Percentiles rank a stretch among this genome's conserved stretches.
phyloP scores from a whole-genome alignment of 2,113 vertebrate species.

The Accipiter cooperii region DNA sequence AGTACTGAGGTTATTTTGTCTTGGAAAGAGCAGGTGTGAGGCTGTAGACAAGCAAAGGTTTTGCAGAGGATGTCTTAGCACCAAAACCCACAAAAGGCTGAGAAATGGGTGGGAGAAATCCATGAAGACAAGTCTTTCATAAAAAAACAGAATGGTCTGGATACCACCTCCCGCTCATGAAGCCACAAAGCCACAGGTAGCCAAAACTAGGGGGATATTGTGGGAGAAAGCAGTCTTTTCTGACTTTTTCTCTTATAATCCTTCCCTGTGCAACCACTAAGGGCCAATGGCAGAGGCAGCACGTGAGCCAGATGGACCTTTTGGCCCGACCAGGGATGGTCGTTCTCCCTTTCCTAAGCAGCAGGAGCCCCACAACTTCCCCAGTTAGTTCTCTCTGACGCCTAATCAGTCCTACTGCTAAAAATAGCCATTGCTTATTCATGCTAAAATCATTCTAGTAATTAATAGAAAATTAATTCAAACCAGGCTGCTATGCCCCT shows the following conservation, averaged over 20 bases:
- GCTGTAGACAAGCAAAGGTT: background rate
- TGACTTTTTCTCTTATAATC: background rate
- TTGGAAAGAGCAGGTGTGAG: background rate
- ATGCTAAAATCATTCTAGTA: conserved; percentile 14
- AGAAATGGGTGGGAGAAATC: background rate
- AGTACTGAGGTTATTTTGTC: background rate
- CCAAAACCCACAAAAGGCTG: background rate
- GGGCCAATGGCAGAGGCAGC: background rate
- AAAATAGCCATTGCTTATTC: conserved; percentile 42
- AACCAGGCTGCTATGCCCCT: background rate
- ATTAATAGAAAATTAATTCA: conserved; percentile 58
- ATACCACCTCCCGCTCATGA: background rate
- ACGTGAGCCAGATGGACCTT: background rate
- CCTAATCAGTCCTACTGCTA: background rate
- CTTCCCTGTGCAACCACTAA: background rate
- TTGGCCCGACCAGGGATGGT: rapidly evolving
- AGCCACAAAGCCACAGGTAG: background rate
- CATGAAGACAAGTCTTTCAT: background rate
- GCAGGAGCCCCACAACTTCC: background rate
- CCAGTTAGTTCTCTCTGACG: background rate
- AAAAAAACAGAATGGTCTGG: background rate
- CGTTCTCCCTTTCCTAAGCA: background rate
- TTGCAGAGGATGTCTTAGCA: background rate
- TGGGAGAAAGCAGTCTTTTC: background rate
- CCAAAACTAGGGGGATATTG: background rate